phyloP scores from a whole-genome alignment of 2,113 vertebrate species.

The Ceuthmochares aereus region DNA sequence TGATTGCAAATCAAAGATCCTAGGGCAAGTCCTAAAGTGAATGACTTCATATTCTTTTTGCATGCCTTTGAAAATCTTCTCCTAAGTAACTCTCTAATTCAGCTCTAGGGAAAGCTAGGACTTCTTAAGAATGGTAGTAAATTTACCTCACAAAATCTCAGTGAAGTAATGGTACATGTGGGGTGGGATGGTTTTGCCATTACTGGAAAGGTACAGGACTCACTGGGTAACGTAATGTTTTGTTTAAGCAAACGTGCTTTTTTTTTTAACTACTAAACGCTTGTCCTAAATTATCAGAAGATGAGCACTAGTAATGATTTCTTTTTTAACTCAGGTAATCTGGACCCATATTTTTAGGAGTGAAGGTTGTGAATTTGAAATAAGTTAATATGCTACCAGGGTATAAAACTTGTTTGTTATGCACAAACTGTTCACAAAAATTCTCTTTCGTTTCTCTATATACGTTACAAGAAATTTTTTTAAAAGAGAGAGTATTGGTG shows the following conservation, averaged over 20 bases:
- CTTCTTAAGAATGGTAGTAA: background rate
- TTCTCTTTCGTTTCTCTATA: background rate
- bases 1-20: background rate
- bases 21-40: background rate
- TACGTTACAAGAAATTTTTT: background rate
- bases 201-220: background rate
- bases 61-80: background rate
- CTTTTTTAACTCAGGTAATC: background rate
- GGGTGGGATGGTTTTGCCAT: background rate
- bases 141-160: background rate
- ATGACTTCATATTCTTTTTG: background rate
- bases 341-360: background rate
- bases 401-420: background rate
- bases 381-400: background rate
- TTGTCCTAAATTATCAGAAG: background rate
- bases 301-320: background rate
- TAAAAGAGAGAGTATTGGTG: background rate
- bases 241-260: background rate
- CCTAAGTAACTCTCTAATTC: background rate
- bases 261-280: background rate
- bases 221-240: background rate
- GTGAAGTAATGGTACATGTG: background rate
- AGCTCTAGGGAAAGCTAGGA: background rate
- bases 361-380: background rate
- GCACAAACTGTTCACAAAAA: background rate